These are phyloP conservation scores for Diorhabda sublineata DNA, from an alignment of 1,140 invertebrate species.

Conservation along the genomic window DNA sequence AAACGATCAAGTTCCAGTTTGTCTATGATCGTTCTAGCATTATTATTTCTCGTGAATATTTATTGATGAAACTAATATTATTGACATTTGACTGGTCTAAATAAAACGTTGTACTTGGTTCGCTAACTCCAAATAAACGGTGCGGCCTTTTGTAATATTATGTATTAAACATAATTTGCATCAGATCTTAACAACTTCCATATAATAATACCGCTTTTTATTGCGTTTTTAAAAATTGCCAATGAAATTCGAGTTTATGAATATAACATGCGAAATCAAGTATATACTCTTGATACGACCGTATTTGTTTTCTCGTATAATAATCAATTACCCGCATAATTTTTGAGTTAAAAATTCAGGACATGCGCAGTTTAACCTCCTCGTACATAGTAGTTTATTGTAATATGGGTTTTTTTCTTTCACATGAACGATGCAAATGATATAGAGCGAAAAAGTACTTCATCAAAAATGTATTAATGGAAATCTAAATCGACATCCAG, in stretches of 20 bases:
- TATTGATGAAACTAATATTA: no score
- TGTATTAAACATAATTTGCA: conserved; percentile 16
- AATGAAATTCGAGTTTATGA: conserved; percentile 15
- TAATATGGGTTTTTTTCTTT: not conserved
- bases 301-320: conserved; percentile 17
- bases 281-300: conserved; percentile 1
- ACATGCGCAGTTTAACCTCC: conserved; percentile 3
- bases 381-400: not conserved
- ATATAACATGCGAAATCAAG: conserved; percentile 14
- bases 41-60: no score
- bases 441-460: not conserved
- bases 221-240: conserved; percentile 14
- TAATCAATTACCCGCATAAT: conserved; percentile 18
- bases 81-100: no score
- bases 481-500: no score
- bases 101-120: conserved; percentile 8
- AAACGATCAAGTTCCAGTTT: no score
- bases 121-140: conserved; percentile 11
- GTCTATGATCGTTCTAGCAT: no score
- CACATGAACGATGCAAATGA: not conserved
- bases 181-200: conserved; percentile 21
- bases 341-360: conserved; percentile 21
- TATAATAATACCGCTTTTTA: conserved; percentile 17
- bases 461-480: no score
- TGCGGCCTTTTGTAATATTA: conserved; percentile 14